Evolutionary conservation across 2,888 invertebrate species (phyloP).

Genomic region (Chymomyza amoena): DNA sequence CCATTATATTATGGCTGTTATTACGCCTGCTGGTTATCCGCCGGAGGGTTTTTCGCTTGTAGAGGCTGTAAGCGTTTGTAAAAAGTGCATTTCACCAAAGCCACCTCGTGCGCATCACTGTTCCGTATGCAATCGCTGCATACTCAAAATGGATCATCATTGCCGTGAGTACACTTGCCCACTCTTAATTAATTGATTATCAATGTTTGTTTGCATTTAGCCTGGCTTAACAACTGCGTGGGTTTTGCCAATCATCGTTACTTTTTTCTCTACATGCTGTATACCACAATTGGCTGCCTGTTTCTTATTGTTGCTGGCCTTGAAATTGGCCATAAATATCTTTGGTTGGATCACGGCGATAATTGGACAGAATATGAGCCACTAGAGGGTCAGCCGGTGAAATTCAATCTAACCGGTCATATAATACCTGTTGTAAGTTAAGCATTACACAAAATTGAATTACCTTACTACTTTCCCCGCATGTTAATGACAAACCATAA

Average conservation of each 20-base stretch:
- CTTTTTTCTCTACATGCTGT: constrained; percentile 95
- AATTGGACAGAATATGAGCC: constrained; percentile 82
- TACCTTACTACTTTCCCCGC: no score
- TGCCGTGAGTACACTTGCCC: constrained; percentile 84
- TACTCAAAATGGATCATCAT: constrained; percentile 98
- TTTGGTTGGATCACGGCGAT: constrained; percentile 82
- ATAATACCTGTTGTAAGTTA: constrained; percentile 85
- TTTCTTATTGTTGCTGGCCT: constrained; percentile 90
- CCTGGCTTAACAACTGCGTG: constrained; percentile 98
- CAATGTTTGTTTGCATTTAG: constrained; percentile 77
- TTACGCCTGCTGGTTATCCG: constrained; percentile 91
- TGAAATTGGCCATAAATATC: constrained; percentile 88
- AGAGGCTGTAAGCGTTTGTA: constrained; percentile 95
- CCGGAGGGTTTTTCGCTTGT: constrained; percentile 87
- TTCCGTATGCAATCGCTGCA: constrained; percentile 93
- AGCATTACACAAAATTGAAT: no score
- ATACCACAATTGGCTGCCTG: constrained; percentile 90
- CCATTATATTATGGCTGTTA: constrained; percentile 95
- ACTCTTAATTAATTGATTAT: neutral
- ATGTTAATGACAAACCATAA: no score
- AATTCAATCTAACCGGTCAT: constrained; percentile 86
- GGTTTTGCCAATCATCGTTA: constrained; percentile 96
- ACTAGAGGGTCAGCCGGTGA: constrained; percentile 88
- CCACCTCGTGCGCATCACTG: constrained; percentile 98
- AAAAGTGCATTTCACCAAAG: constrained; percentile 95